Base-by-base conservation (phyloP, 2,888 invertebrate species). In the Odontocerum albicorne region DNA sequence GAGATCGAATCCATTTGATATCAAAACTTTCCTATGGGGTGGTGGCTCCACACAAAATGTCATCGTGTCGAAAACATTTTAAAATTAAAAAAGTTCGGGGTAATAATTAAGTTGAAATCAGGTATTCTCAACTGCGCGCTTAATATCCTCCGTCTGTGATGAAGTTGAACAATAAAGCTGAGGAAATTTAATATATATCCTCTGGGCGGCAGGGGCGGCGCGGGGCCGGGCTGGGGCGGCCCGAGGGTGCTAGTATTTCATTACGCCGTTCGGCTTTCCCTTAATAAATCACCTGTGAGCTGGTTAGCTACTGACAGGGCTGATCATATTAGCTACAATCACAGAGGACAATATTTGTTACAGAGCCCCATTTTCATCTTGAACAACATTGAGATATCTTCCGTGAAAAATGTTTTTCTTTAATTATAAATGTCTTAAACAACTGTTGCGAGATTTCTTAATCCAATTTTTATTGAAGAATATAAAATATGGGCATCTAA, bases 241-340 rank as follows among this genome's bases (percentile, higher is more conserved):
- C 49, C 57, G 57, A 46, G 50, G 50, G 57, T 47, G 39, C 57
- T 54, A 60, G 57, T 60, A 60, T 60, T 60, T 60, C 60, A 60
- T 60, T 60, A 60, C 60, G 46, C 54, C 56, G 57, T 60, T 60
- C 57, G 60, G 60, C 59, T 59, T 51, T 57, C 57, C 50, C 51
- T 60, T 60, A 60, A 60, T 60, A 60, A 60, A 60, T 60, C 60
- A 60, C 60, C 60, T 60, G 59, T 20, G 44, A 49, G 49, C 55
- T 38, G 42, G 32, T 40, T 17, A 10, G 46, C 47, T 47, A 21
- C 6, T 20, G 6, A 16, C 17, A 40, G 40, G 40, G 40, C 21
- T 40, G 16, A 6, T n/a, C 38, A 38, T 21, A n/a, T n/a, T n/a
- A n/a, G n/a, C n/a, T n/a, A n/a, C n/a, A n/a, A n/a, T n/a, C n/a